Base-by-base conservation (phyloP, 2,113 vertebrate genomes). In the Calidris pygmaea region DNA sequence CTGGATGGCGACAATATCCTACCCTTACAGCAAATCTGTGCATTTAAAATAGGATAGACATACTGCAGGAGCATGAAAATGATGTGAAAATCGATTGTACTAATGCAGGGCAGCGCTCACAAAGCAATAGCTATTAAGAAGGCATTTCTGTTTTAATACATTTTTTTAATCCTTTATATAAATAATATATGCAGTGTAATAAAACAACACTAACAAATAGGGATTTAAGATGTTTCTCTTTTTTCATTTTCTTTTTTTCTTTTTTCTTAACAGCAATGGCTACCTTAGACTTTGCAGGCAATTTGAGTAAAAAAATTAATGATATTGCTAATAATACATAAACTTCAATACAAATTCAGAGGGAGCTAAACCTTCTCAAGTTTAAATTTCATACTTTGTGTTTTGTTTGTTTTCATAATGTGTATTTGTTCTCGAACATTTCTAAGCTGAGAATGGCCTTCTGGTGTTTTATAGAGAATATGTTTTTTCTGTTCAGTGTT, bases 141-240 rank as follows among this genome's bases (percentile, higher is more conserved):
- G 56, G 6, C 26, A 76, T 92, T 95, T 96, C 62, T 92, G 35
- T 17, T 92, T 97, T 86, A 83, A 89, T 94, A 92, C 19, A 7
- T 85, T 85, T 97, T 97, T 97, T 85, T 62, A 94, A 89, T 86
- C 50, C 26, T 84, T 95, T 77, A n/a, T 90, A 95, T 93, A 85
- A 94, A 94, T 92, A 87, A 86, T 93, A 60, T 74, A 89, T 77
- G 41, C 45, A 87, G 30, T 71, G 21, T 77, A 93, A 95, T 95
- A 95, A 93, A 92, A 90, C 11, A 67, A 78, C 82, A 71, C 26
- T 83, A 80, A 87, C 37, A 94, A 85, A 85, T 12, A 90, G 4
- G 34, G 9, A 75, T 89, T 95, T 90, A 47, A 89, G 34, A 82
- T 84, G 10, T 11, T 88, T 34, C 14, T 72, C 1, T 35, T 30